Percentiles rank a stretch among this genome's conserved stretches.
Conservation (phyloP, 2,888 invertebrate genomes). For the Sarcophaga rosellei region DNA sequence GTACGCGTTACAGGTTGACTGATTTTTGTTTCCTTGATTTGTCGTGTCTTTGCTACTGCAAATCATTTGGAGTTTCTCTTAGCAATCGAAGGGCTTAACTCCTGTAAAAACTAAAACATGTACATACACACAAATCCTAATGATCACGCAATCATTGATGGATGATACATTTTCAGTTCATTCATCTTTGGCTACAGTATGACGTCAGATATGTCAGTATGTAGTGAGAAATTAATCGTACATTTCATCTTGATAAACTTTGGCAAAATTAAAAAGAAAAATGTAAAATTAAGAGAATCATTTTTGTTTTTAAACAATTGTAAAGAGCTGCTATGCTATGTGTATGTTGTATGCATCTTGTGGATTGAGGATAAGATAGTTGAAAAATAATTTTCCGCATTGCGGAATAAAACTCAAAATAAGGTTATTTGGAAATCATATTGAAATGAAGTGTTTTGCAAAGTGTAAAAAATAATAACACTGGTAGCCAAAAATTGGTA, state of each 20-base stretch:
- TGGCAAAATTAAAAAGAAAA: too few species aligned
- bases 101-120: conserved; percentile 11
- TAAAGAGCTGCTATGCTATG: background rate
- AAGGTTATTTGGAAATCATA: too few species aligned
- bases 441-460: too few species aligned
- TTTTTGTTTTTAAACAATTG: too few species aligned
- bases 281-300: too few species aligned
- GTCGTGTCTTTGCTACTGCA: conserved; percentile 50
- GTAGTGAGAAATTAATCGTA: too few species aligned
- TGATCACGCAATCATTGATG: conserved; percentile 29
- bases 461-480: too few species aligned
- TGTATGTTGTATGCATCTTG: background rate
- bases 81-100: conserved; percentile 19
- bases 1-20: conserved; percentile 21
- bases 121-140: background rate
- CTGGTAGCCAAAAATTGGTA: too few species aligned
- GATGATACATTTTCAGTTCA: background rate
- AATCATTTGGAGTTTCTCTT: conserved; percentile 44
- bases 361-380: too few species aligned
- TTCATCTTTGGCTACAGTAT: background rate
- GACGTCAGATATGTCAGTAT: background rate
- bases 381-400: too few species aligned
- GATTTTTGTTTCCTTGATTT: conserved; percentile 1
- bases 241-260: too few species aligned
- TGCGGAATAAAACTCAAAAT: too few species aligned